These are phyloP conservation scores for Anastrepha ludens DNA, from an alignment of 1,140 invertebrate species.

Conservation along the genomic window DNA sequence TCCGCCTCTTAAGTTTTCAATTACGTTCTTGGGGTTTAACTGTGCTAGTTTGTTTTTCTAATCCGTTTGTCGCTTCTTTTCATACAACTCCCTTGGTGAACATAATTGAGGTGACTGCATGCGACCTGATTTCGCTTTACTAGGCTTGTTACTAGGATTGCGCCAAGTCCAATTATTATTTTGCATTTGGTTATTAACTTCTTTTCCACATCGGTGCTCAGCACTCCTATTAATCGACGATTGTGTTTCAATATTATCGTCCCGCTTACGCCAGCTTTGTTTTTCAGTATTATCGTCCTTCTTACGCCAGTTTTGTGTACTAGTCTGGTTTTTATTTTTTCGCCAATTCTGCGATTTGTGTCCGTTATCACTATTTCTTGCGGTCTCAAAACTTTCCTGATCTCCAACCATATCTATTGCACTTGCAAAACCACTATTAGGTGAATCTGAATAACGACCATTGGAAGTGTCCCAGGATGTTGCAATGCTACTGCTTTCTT, in stretches of 20 bases:
- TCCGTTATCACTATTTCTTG: background rate
- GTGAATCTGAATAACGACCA: background rate
- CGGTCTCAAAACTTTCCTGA: constrained; percentile 7
- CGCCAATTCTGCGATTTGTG: background rate
- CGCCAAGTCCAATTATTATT: constrained; percentile 27
- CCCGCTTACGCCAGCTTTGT: no score
- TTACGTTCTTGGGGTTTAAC: no score
- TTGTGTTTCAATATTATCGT: background rate
- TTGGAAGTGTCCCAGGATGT: background rate
- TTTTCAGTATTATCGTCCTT: background rate
- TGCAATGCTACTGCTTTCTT: background rate
- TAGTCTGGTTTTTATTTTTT: background rate
- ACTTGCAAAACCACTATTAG: constrained; percentile 45
- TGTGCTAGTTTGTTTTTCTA: background rate
- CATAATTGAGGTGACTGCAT: background rate
- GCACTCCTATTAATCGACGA: background rate
- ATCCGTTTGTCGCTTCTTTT: background rate
- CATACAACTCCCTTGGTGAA: constrained; percentile 12
- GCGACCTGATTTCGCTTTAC: background rate
- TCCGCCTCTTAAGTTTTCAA: no score
- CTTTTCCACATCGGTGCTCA: background rate
- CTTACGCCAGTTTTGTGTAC: background rate
- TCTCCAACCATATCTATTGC: background rate
- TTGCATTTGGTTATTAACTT: background rate
- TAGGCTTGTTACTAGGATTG: background rate